These are phyloP conservation scores for Gadus chalcogrammus DNA, from an alignment of 2,113 vertebrate species.

Conservation along the genomic window DNA sequence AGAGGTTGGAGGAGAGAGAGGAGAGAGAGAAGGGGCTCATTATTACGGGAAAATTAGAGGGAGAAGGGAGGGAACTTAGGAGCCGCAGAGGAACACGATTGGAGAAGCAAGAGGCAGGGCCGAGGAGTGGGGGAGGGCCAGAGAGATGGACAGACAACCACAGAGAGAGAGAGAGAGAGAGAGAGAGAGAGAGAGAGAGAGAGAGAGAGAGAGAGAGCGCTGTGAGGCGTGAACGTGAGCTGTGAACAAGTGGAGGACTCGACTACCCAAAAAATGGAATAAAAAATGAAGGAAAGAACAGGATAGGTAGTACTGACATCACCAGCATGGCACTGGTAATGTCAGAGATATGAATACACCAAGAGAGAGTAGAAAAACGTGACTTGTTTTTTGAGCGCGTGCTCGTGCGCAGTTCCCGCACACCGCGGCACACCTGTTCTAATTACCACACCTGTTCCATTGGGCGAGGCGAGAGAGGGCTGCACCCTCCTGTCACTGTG, in stretches of 20 bases:
- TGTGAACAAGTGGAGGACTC: conserved; percentile 27
- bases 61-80: conserved; percentile 42
- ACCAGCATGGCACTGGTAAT: too few relatives aligned
- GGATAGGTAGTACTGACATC: too few relatives aligned
- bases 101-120: conserved; percentile 16
- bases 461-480: conserved; percentile 13
- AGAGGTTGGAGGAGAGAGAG: background rate
- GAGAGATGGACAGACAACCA: conserved; percentile 42
- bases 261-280: conserved; percentile 15
- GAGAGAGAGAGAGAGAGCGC: too few relatives aligned
- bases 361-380: background rate
- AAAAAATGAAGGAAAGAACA: conserved; percentile 13
- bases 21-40: conserved; percentile 27
- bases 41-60: conserved; percentile 62
- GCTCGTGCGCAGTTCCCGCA: too few relatives aligned
- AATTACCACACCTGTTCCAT: conserved; percentile 42
- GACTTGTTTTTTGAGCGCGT: background rate
- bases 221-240: background rate
- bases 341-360: too few relatives aligned
- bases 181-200: background rate
- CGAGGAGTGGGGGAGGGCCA: conserved; percentile 2
- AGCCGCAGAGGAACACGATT: conserved; percentile 51
- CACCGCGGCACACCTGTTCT: too few relatives aligned
- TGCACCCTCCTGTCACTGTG: conserved; percentile 13
- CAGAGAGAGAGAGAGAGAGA: conserved; percentile 43